Evolutionary conservation across 2,888 invertebrate genomes (phyloP).

Genomic region (Pterobdella sp.): DNA sequence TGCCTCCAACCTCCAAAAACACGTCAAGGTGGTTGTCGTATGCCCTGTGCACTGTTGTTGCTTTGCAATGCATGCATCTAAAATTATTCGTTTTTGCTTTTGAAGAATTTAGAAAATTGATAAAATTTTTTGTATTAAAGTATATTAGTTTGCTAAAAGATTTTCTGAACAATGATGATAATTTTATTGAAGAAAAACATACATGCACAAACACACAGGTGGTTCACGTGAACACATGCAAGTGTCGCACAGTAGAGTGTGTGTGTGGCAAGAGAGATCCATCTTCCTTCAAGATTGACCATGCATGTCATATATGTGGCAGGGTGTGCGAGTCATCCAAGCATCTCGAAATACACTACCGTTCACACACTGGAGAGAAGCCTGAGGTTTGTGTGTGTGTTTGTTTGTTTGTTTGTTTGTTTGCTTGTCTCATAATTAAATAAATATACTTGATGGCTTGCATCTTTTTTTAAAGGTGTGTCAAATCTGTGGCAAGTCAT

Average conservation of each 20-base stretch:
- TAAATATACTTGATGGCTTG: too few relatives aligned
- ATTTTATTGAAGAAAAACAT: too few relatives aligned
- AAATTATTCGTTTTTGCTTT: too few relatives aligned
- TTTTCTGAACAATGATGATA: too few relatives aligned
- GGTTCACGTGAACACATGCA: slow-evolving; percentile 28
- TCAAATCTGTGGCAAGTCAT: slow-evolving; percentile 29
- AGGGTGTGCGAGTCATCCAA: slow-evolving; percentile 27
- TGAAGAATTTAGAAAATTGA: too few relatives aligned
- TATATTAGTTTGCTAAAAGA: too few relatives aligned
- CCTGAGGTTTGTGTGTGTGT: slow-evolving; percentile 25
- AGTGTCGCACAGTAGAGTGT: slow-evolving; percentile 26
- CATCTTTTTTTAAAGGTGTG: slow-evolving; percentile 27
- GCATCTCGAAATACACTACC: slow-evolving; percentile 30
- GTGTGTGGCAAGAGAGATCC: slow-evolving; percentile 27
- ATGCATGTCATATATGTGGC: slow-evolving; percentile 29
- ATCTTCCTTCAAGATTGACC: slow-evolving; percentile 25
- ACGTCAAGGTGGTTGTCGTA: slow-evolving; percentile 27
- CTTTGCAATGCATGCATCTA: too few relatives aligned
- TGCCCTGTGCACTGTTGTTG: neutral
- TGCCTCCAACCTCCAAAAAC: slow-evolving; percentile 30
- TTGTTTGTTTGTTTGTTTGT: neutral
- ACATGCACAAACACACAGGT: slow-evolving; percentile 16
- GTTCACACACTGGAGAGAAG: slow-evolving; percentile 32
- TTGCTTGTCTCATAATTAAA: too few relatives aligned
- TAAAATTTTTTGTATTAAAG: too few relatives aligned